Evolutionary conservation across 2,113 vertebrate genomes (phyloP).

Genomic region (Larimichthys polyactis): DNA sequence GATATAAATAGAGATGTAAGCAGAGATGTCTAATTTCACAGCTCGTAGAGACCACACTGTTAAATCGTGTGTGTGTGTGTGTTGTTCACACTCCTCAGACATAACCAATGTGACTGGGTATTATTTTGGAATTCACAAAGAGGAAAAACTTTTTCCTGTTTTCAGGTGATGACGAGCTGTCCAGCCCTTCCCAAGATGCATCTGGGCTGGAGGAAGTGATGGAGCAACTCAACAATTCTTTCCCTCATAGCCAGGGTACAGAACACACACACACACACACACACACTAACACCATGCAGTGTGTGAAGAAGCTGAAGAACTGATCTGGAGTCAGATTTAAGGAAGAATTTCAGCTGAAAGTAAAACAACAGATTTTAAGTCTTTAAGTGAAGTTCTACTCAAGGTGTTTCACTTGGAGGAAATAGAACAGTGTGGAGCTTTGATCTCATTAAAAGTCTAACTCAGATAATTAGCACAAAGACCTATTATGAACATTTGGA

Average conservation of each 20-base stretch:
- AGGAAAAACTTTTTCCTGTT: constrained; percentile 47
- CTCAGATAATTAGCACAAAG: constrained; percentile 34
- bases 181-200: constrained; percentile 94
- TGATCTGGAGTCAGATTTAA: not conserved
- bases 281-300: not conserved
- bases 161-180: constrained; percentile 94
- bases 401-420: not conserved
- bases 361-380: not conserved
- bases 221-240: constrained; percentile 97
- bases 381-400: not conserved
- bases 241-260: constrained; percentile 94
- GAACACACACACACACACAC: not conserved
- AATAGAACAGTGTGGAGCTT: not conserved
- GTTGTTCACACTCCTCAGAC: not conserved
- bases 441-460: constrained; percentile 34
- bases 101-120: not conserved
- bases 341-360: not conserved
- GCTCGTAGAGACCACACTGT: not conserved
- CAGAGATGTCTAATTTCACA: constrained; percentile 6
- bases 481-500: constrained; percentile 3
- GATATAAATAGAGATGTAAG: constrained; percentile 22
- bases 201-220: constrained; percentile 97
- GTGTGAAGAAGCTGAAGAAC: not conserved
- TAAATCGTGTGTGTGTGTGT: not conserved
- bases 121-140: not conserved